Evolutionary conservation across 2,113 vertebrate genomes (phyloP).

Genomic region (Leuciscus idus): DNA sequence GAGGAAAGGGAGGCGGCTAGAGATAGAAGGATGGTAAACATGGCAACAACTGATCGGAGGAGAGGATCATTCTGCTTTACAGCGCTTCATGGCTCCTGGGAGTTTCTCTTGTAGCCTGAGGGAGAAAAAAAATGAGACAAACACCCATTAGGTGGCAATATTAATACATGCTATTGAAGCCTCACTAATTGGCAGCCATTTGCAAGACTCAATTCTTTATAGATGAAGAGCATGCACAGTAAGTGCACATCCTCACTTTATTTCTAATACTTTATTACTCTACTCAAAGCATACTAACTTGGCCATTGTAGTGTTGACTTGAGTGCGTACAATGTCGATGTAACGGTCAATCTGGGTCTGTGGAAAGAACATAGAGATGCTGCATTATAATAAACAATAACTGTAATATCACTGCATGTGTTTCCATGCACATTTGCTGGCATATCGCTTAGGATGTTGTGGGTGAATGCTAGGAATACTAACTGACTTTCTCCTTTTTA

Average conservation of each 20-base stretch:
- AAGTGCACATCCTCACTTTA: neutral
- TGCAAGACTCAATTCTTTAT: neutral
- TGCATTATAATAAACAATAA: neutral
- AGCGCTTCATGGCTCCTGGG: constrained; percentile 82
- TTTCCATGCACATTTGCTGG: too few species aligned
- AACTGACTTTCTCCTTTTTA: too few species aligned
- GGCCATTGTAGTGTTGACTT: constrained; percentile 80
- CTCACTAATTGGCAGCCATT: constrained; percentile 30
- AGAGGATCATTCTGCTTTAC: constrained; percentile 83
- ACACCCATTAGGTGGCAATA: constrained; percentile 31
- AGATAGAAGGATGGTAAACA: constrained; percentile 54
- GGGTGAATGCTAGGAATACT: too few species aligned
- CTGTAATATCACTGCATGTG: neutral
- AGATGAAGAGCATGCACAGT: neutral
- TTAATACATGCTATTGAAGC: neutral
- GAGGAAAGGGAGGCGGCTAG: constrained; percentile 12
- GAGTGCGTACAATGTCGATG: constrained; percentile 80
- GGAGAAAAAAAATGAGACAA: constrained; percentile 14
- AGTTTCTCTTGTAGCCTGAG: constrained; percentile 88
- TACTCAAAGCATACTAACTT: constrained; percentile 79
- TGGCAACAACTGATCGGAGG: constrained; percentile 19
- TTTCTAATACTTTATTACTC: neutral
- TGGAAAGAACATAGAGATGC: constrained; percentile 14
- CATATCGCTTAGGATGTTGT: too few species aligned
- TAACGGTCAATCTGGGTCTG: constrained; percentile 92